Evolutionary conservation across 2,113 vertebrate genomes (phyloP).

Genomic region (Ptyas mucosa): DNA sequence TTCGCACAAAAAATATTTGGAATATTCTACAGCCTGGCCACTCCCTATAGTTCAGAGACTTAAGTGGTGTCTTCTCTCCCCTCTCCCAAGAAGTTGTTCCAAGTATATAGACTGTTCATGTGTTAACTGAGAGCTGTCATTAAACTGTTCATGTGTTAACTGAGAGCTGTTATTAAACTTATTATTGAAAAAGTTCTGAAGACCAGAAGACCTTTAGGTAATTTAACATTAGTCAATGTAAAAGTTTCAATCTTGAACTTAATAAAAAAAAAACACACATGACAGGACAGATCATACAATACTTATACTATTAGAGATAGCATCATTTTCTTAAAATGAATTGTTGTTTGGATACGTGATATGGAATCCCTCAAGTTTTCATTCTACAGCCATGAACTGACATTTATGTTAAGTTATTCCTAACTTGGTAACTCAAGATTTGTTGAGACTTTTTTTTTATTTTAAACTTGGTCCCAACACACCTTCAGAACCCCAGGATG

Average conservation of each 20-base stretch:
- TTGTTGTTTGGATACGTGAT: neutral
- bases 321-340: neutral
- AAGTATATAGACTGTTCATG: neutral
- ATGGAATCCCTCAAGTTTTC: neutral
- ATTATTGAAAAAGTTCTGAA: neutral
- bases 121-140: neutral
- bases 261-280: neutral
- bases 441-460: neutral
- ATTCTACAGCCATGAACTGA: neutral
- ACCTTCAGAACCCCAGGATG: neutral
- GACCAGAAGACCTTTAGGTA: neutral
- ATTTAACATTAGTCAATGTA: neutral
- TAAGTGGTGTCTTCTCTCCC: neutral
- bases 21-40: neutral
- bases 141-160: neutral
- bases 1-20: neutral
- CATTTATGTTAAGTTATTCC: neutral
- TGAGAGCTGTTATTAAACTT: neutral
- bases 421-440: neutral
- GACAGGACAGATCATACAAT: neutral
- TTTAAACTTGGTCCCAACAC: neutral
- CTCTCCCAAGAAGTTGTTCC: neutral
- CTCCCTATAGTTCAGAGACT: neutral
- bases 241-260: neutral
- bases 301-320: neutral